These are phyloP conservation scores for Toxotes jaculatrix DNA, from an alignment of 2,113 vertebrate species.

Conservation along the genomic window DNA sequence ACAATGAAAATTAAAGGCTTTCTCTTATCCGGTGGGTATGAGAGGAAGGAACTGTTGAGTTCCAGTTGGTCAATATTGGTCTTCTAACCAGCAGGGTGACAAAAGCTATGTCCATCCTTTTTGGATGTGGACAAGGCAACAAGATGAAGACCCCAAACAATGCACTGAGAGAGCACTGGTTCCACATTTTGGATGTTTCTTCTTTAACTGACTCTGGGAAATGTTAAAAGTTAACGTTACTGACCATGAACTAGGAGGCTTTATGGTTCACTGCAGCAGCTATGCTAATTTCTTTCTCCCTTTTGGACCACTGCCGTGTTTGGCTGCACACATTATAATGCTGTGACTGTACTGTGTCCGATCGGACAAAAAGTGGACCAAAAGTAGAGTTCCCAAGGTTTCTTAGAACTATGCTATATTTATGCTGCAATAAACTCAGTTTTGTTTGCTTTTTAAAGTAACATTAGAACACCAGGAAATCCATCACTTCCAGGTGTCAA, in stretches of 20 bases:
- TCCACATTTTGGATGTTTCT: not conserved
- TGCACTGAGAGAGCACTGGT: no score
- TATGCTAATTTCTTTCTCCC: slow-evolving; percentile 29
- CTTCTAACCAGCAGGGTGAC: no score
- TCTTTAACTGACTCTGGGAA: slow-evolving; percentile 2
- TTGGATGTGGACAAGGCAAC: no score
- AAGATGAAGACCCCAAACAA: no score
- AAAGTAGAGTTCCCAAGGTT: slow-evolving; percentile 3
- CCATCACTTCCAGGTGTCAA: not conserved
- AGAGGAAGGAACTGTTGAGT: no score
- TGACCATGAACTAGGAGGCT: slow-evolving; percentile 1
- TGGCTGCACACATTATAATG: slow-evolving; percentile 28
- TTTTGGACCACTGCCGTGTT: slow-evolving; percentile 2
- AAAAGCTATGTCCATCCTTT: no score
- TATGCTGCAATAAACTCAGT: slow-evolving; percentile 5
- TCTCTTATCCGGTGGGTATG: not conserved
- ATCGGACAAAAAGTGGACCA: slow-evolving; percentile 24
- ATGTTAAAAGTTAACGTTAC: slow-evolving; percentile 1
- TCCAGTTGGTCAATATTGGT: no score
- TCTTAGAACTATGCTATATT: slow-evolving; percentile 15
- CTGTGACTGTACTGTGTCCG: slow-evolving; percentile 31
- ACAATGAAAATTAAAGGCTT: not conserved
- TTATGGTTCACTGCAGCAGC: slow-evolving; percentile 18
- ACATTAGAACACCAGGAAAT: not conserved
- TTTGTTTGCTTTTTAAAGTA: slow-evolving; percentile 2